Evolutionary conservation across 2,888 invertebrate genomes (phyloP), one percentile per base, ranked within the genome.

Genomic region (Neuroscelio doddi): DNA sequence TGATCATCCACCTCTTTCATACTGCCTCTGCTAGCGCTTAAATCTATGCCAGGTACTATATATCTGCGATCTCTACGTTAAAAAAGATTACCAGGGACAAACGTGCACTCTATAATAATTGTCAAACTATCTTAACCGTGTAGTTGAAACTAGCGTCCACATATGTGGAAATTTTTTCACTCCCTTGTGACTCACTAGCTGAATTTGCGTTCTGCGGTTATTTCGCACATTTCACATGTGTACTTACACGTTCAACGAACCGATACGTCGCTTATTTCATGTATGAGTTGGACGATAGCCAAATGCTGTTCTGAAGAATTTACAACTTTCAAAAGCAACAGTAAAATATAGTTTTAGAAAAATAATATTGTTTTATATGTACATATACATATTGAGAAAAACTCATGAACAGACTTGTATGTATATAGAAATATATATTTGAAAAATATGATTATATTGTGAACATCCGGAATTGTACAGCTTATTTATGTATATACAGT

Each of bases 61-160:
- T 39, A 65, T 57, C 55, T 65, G 34, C 66, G 24, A 57, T 47
- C 55, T 41, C 45, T 58, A 36, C 53, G 62, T 64, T 53, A 51
- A 65, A 70, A 72, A 76, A 75, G 69, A 64, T 70, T 69, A 67
- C 69, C 64, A 65, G 57, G 65, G 64, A 66, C 47, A 64, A 52
- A 49, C 55, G 17, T 14, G n/a, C 21, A 30, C 17, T 12, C 36
- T 45, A n/a, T 36, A 44, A 61, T 61, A 53, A 61, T 47, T 53
- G 39, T 47, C 30, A 12, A 14, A 36, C n/a, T 17, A 38, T 46
- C 29, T 36, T 10, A 14, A 10, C 15, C 14, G 15, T 15, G 36
- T 3, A 14, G 36, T 12, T 14, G 15, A 15, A 14, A 44, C 27
- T 15, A 29, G 1, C 3, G 21, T 21, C 21, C 21, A 21, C 21